A percentile compares a stretch with the other conserved stretches of the same genome.
These are phyloP conservation scores for Trachythela sp. DNA, from an alignment of 64 coral and sea anemone genomes.

Conservation along the genomic window DNA sequence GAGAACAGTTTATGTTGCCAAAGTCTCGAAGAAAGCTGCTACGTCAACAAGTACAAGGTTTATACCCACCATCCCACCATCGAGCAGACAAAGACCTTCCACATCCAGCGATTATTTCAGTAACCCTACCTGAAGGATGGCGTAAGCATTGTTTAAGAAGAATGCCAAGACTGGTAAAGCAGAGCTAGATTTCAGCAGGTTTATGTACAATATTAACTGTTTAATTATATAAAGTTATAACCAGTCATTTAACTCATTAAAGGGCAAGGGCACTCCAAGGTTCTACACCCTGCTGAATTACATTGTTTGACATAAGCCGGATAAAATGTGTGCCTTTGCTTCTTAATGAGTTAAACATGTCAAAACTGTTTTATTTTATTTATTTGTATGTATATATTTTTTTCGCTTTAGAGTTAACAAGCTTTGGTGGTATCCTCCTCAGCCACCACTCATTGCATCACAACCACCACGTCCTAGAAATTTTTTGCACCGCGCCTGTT, in stretches of 20 bases:
- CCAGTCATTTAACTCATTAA: too few species aligned
- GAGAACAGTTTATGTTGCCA: not conserved
- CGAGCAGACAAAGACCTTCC: not conserved
- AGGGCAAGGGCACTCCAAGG: too few species aligned
- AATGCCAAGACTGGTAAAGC: conserved; percentile 44
- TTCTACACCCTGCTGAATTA: too few species aligned
- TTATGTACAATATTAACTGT: too few species aligned
- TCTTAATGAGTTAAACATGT: too few species aligned
- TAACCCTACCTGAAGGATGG: too few species aligned
- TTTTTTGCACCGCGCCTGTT: conserved; percentile 47
- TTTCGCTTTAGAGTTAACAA: conserved; percentile 5
- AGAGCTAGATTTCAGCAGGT: conserved; percentile 51
- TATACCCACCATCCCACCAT: not conserved
- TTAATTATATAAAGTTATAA: too few species aligned
- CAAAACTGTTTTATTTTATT: too few species aligned
- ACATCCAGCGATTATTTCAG: too few species aligned
- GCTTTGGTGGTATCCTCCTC: conserved; percentile 56
- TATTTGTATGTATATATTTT: not conserved
- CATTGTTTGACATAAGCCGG: too few species aligned
- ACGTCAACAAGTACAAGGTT: not conserved
- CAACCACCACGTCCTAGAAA: conserved; percentile 5
- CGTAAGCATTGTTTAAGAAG: conserved; percentile 17
- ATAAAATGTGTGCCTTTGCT: too few species aligned
- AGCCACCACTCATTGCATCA: conserved; percentile 14
- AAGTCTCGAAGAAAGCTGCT: not conserved